Conservation (phyloP, 2,888 invertebrate species). For the Tolmerus cingulatus region DNA sequence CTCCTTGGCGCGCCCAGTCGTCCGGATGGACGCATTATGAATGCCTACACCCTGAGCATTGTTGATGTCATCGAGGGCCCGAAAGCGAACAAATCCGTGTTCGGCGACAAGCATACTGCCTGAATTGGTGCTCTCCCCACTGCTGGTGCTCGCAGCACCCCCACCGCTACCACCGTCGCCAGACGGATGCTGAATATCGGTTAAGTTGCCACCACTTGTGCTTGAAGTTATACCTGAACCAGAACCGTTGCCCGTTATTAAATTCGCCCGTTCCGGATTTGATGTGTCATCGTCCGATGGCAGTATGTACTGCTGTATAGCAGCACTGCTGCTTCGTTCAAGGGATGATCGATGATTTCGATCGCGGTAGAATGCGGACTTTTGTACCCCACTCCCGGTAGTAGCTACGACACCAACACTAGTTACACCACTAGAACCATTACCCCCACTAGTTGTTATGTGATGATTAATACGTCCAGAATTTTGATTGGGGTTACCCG, state of each 20-base stretch:
- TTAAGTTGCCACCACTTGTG: slow-evolving; percentile 51
- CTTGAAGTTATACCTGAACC: slow-evolving; percentile 50
- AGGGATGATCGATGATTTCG: slow-evolving; percentile 45
- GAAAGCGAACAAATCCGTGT: slow-evolving; percentile 86
- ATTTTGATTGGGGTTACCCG: slow-evolving; percentile 41
- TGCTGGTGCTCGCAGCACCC: slow-evolving; percentile 62
- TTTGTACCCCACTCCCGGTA: background rate
- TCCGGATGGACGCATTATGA: slow-evolving; percentile 54
- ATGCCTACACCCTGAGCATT: slow-evolving; percentile 54
- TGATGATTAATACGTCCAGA: slow-evolving; percentile 34
- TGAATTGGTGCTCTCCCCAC: slow-evolving; percentile 66
- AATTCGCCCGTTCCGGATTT: slow-evolving; percentile 57
- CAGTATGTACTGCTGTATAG: slow-evolving; percentile 48
- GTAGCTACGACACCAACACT: slow-evolving; percentile 20
- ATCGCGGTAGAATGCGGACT: background rate
- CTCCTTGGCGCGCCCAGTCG: slow-evolving; percentile 50
- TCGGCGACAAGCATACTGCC: slow-evolving; percentile 87
- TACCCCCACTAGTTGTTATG: background rate
- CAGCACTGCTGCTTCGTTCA: slow-evolving; percentile 51
- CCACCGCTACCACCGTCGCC: slow-evolving; percentile 47
- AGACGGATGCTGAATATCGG: slow-evolving; percentile 47
- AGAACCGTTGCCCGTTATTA: slow-evolving; percentile 53
- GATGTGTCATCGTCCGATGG: slow-evolving; percentile 57
- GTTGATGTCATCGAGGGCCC: slow-evolving; percentile 69
- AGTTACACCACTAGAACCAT: background rate